Base-by-base conservation (phyloP, 1,140 invertebrate species). In the Drosophila equinoxialis region DNA sequence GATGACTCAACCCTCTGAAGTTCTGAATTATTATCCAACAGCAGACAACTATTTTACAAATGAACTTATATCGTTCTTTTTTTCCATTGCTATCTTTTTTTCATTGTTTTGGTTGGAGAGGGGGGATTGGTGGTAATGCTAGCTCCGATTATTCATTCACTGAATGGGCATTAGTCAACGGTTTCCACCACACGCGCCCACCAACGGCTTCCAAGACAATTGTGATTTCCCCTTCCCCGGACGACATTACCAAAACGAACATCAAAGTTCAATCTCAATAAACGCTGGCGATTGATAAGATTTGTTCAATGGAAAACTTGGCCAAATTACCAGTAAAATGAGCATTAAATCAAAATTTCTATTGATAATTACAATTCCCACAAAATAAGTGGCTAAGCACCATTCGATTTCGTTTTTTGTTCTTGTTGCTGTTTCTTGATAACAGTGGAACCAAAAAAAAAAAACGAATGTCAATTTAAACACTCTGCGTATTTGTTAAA, bases 131-230 rank as follows among this genome's bases (percentile, higher is more conserved):
- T 26, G 10, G 10, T 33, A 69, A 55, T 11, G 42, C 41, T 26
- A 30, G 37, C 41, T 26, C 17, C 14, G 73, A 68, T 77, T 77
- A 77, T 77, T 77, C 74, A 77, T 77, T 77, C 74, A 60, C 63
- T 23, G 42, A 39, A 37, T 3, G 33, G 60, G 66, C 37, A 77
- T 77, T 77, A 77, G 74, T 77, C 74, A 77, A 77, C 72, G 11
- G 6, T 5, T 1, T 37, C 60, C 41, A 67, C 2, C 51, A 67
- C 4, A 26, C 26, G 76, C 69, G 65, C 75, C 74, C 68, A 69
- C 59, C 59, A 39, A 58, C 35, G 39, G 26, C 42, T 41, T 8
- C 14, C 30, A 35, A 37, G 17, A 39, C 57, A 59, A 68, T 60
- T 63, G 74, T 76, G 66, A 76, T 60, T 70, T 70, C 74, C 74